Base-by-base conservation (phyloP, 2,113 vertebrate genomes). In the Callospermophilus lateralis region DNA sequence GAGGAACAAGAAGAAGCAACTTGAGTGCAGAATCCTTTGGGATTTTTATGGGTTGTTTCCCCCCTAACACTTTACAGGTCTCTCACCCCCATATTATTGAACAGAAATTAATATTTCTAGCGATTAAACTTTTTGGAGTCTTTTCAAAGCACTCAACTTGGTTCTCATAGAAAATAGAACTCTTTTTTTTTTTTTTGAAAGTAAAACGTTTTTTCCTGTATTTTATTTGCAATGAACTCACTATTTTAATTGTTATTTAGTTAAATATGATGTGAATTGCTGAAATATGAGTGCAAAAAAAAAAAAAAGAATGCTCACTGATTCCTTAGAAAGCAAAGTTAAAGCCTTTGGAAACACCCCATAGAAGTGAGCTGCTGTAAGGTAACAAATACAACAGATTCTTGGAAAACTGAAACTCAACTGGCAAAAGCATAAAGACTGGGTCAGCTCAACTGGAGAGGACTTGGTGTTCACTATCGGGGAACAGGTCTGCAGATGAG, bases 141-240 rank as follows among this genome's bases (percentile, higher is more conserved):
- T 89, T 91, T 91, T 67, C 39, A 95, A 76, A 80, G 37, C 77
- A 91, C 63, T 89, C 65, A 42, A 70, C 77, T 88, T 68, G 32
- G n/a, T 65, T 84, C 42, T 93, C 48, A 90, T 7, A 92, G 34
- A 86, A 87, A 89, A 48, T 26, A 93, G 63, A 87, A 76, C 30
- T 94, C 81, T 65, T 92, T 58, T 58, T 19, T 58, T 7, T 22
- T 58, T 17, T 20, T 58, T 58, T 58, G 22, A 86, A 87, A 89
- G 39, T 30, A 93, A 55, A 87, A 76, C 30, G 9, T 94, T 85
- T 65, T 58, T 78, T 61, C 70, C 42, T 89, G 6, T 16, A 34
- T 34, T 39, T 88, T 32, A 6, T 39, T 68, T 48, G 4, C 58
- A 37, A 45, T n/a, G 61, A 73, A 77, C 17, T 90, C 76, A 24